Evolutionary conservation across 2,797 vertebrate genomes (phyloP).

Genomic region (Glyptemys insculpta): DNA sequence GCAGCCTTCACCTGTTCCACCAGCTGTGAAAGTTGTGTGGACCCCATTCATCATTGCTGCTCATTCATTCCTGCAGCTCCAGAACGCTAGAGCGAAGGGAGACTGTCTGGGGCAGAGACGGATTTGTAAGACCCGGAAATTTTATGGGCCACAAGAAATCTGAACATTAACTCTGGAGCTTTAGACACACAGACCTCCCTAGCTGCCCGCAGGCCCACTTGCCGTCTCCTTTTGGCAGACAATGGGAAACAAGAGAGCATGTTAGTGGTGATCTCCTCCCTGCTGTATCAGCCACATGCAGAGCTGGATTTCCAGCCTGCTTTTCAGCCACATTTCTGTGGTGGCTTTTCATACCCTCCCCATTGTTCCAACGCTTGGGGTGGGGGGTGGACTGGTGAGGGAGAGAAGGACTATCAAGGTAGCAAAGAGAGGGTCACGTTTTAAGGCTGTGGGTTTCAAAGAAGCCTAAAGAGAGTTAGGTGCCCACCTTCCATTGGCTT

Average conservation of each 20-base stretch:
- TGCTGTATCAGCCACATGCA: not conserved
- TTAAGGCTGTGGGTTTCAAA: not conserved
- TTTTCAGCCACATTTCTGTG: not conserved
- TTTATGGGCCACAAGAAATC: not conserved
- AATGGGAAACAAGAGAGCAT: not conserved
- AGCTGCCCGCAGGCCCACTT: not conserved
- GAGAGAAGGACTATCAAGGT: fast-evolving
- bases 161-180: not conserved
- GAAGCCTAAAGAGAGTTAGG: not conserved
- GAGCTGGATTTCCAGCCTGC: constrained; percentile 20
- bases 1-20: constrained; percentile 62
- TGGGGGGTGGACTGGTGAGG: not conserved
- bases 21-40: constrained; percentile 62
- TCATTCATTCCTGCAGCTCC: not conserved
- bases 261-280: constrained; percentile 5
- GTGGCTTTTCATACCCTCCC: not conserved
- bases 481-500: not conserved
- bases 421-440: not conserved
- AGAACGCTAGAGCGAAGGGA: not conserved
- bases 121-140: fast-evolving
- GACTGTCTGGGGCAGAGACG: constrained; percentile 11
- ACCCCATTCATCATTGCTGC: constrained; percentile 40
- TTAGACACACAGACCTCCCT: not conserved
- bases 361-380: not conserved
- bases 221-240: not conserved